Percentiles rank a stretch among this genome's conserved stretches.
Evolutionary conservation across 2,113 vertebrate genomes (phyloP).

Genomic region (Nanorana parkeri): DNA sequence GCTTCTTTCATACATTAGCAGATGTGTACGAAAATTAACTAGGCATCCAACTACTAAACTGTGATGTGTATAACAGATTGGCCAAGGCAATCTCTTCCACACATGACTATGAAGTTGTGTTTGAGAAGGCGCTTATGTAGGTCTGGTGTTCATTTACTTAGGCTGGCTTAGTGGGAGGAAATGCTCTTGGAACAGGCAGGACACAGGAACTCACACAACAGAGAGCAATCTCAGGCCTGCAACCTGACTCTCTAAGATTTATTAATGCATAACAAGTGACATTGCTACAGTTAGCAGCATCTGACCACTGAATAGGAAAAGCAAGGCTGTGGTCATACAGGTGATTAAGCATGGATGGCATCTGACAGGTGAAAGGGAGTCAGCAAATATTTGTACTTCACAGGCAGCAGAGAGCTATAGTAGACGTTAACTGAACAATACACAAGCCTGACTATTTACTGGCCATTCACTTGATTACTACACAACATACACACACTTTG

Average conservation of each 20-base stretch:
- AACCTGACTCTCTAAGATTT: background rate
- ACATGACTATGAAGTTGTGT: constrained; percentile 7
- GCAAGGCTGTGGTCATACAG: no score
- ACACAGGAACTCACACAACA: background rate
- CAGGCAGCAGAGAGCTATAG: no score
- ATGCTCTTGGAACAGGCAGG: constrained; percentile 9
- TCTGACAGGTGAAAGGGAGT: no score
- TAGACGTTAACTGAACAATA: no score
- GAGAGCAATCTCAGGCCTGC: background rate
- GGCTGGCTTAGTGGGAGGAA: background rate
- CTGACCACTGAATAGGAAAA: background rate
- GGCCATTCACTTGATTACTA: no score
- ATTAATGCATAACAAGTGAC: background rate
- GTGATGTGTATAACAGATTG: background rate
- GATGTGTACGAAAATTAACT: constrained; percentile 62
- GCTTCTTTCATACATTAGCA: constrained; percentile 63
- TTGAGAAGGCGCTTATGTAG: background rate
- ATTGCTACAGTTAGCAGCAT: background rate
- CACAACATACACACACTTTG: no score
- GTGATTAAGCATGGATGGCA: no score
- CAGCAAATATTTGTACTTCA: no score
- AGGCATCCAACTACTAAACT: constrained; percentile 62
- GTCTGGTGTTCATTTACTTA: constrained; percentile 29
- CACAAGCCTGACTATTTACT: no score
- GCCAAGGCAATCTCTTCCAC: background rate